Evolutionary conservation across 2,888 invertebrate genomes (phyloP).

Genomic region (Patella depressa): DNA sequence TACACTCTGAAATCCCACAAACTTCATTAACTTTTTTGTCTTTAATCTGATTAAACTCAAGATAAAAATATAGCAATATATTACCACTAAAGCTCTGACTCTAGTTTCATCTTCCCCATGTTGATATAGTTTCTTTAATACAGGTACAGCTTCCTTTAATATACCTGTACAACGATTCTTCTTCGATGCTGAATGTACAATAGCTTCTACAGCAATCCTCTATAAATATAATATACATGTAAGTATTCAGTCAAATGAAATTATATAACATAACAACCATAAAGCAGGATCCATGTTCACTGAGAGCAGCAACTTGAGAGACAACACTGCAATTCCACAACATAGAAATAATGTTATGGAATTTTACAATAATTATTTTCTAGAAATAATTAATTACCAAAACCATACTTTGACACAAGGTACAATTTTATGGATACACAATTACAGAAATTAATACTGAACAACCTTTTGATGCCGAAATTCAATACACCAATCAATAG

Average conservation of each 20-base stretch:
- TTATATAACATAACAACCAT: background rate
- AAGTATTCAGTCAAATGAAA: background rate
- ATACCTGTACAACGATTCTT: slow-evolving; percentile 95
- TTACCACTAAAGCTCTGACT: slow-evolving; percentile 76
- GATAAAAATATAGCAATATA: slow-evolving; percentile 33
- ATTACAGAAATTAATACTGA: too few relatives aligned
- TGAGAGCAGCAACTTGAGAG: too few relatives aligned
- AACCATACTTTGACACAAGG: too few relatives aligned
- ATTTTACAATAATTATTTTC: too few relatives aligned
- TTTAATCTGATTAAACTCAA: too few relatives aligned
- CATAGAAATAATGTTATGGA: too few relatives aligned
- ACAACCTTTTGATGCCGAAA: background rate
- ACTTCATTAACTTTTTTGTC: too few relatives aligned
- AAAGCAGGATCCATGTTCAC: background rate
- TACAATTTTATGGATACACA: too few relatives aligned
- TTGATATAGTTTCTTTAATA: slow-evolving; percentile 92
- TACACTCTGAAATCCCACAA: too few relatives aligned
- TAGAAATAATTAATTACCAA: too few relatives aligned
- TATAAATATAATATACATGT: slow-evolving; percentile 72
- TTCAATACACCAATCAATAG: too few relatives aligned
- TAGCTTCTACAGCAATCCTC: slow-evolving; percentile 95
- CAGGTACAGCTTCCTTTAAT: slow-evolving; percentile 88
- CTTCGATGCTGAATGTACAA: slow-evolving; percentile 96
- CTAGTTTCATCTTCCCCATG: slow-evolving; percentile 91
- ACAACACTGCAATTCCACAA: too few relatives aligned